Percentiles rank a stretch among this genome's conserved stretches.
phyloP scores from a whole-genome alignment of 2,888 invertebrate species.

The Eudemis profundana region DNA sequence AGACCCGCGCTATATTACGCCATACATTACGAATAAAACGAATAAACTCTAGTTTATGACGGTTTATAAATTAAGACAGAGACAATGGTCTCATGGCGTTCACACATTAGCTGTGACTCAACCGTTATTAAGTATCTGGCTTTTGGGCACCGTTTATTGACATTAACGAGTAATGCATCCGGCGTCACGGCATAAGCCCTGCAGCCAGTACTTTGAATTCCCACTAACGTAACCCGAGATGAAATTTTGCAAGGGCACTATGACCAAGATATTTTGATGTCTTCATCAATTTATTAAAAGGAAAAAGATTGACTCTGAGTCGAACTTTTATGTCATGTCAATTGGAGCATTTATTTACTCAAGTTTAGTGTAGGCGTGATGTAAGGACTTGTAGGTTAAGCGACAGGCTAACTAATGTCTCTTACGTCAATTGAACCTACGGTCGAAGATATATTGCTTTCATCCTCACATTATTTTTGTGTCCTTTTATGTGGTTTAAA shows the following conservation, averaged over 20 bases:
- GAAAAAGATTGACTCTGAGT: no score
- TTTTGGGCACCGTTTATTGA: slow-evolving; percentile 80
- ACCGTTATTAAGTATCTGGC: slow-evolving; percentile 69
- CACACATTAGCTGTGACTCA: slow-evolving; percentile 66
- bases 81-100: slow-evolving; percentile 38
- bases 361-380: no score
- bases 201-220: not conserved
- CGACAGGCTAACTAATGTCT: no score
- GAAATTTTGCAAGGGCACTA: not conserved
- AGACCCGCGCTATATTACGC: slow-evolving; percentile 15
- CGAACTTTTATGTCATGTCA: no score
- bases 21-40: slow-evolving; percentile 28
- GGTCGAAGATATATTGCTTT: no score
- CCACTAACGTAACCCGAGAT: not conserved
- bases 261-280: no score
- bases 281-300: no score
- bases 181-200: slow-evolving; percentile 52
- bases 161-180: slow-evolving; percentile 80
- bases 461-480: no score
- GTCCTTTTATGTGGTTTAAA: no score
- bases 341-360: no score
- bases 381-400: no score
- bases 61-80: slow-evolving; percentile 32
- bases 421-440: no score
- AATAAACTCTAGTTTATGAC: slow-evolving; percentile 31